Evolutionary conservation across 2,888 invertebrate species (phyloP), one percentile per base, ranked within the genome.

Genomic region (Orthosia gothica): DNA sequence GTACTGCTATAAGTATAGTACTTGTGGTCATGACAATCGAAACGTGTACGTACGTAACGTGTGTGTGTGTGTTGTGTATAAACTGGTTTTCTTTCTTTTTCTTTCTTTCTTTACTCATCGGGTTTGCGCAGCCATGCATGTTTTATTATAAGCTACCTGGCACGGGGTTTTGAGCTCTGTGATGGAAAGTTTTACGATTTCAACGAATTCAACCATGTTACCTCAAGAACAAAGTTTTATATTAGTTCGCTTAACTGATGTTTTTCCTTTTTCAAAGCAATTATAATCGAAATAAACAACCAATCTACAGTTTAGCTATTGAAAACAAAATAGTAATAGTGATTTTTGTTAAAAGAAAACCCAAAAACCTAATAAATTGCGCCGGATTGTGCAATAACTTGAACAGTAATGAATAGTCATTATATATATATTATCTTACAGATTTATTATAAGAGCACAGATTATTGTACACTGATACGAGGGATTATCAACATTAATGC

Each of bases 401-500:
- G 26, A 11, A 50, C 62, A 23, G 4, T 62, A 62, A 18, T 26
- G 16, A 26, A 47, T 45, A 45, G 26, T 18, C 11, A 50, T 59
- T n/a, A n/a, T n/a, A 11, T 26, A 26, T 40, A 16, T 45, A 15
- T 50, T 57, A 72, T 45, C 18, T 32, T 16, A 40, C 16, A 50
- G 16, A 73, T 73, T 49, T 50, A 40, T 15, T 52, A 40, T 40
- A 71, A 23, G 55, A 47, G 5, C 55, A 18, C 18, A 50, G n/a
- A 74, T 72, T 50, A 74, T 23, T 74, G n/a, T 50, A 40, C 11
- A 52, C 54, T 47, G 20, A 54, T 76, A 23, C 11, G 18, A 59
- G 15, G 32, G 76, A 65, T 76, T 65, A 68, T 32, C n/a, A 20
- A 32, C 16, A 40, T 54, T 73, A 73, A 76, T 76, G 32, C 54